Base-by-base conservation (phyloP, 2,113 vertebrate species). In the Riparia riparia region DNA sequence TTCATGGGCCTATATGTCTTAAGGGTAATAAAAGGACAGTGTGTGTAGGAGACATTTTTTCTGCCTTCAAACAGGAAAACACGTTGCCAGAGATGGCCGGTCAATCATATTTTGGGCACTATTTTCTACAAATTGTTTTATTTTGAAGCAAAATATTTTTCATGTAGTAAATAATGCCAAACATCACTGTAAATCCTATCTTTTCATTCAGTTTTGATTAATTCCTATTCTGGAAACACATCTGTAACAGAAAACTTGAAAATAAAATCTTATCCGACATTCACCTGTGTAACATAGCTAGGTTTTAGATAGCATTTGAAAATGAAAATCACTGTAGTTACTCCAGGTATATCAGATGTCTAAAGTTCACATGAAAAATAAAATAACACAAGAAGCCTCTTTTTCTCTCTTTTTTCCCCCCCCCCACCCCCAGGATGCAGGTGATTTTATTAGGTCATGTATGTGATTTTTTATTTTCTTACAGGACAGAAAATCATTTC, bases 361-460 rank as follows among this genome's bases (percentile, higher is more conserved):
- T 87, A 95, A 94, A 95, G 90, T 54, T 90, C 69, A 91, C 69
- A 76, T 22, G 32, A 91, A 95, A 89, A 96, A 79, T 71, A 79
- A 39, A 45, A 42, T 73, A 93, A 79, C 17, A 25, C 28, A 84
- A 51, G 74, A 79, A 79, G 9, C 7, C 3, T 54, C 26, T 18
- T 47, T 73, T 69, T 53, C 39, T 63, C 47, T 39, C 54, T 32
- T n/a, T n/a, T n/a, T n/a, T n/a, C n/a, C n/a, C n/a, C 8, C 8
- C 8, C 37, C 37, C 37, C 37, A 7, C 37, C 37, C 37, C 2
- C 39, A 68, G 39, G 83, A 90, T 60, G 44, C 42, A 90, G 66
- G 53, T 66, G 56, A 79, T 92, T 95, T 95, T 95, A 86, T 80
- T 64, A 96, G 44, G 69, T 94, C 81, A 95, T 61, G 51, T 34